Conservation (phyloP, 1,140 invertebrate species). For the Littorina saxatilis region DNA sequence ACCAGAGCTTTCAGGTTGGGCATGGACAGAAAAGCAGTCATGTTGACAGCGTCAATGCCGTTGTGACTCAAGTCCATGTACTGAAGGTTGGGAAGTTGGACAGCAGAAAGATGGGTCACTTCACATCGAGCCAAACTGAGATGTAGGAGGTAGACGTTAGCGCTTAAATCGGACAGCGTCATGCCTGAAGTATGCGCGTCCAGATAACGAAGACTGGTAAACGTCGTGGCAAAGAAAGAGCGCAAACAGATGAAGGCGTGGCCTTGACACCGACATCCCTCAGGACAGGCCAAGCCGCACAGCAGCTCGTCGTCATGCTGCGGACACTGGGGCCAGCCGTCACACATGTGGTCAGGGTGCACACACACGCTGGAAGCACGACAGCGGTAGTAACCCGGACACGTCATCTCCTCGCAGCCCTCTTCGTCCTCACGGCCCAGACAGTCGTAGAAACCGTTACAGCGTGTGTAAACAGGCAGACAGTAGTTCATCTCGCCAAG, state of each 20-base stretch:
- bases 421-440: no score
- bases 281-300: neutral
- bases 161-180: neutral
- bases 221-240: neutral
- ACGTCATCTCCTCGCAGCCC: constrained; percentile 25
- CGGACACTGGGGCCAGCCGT: no score
- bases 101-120: neutral
- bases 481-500: no score
- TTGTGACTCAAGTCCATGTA: constrained; percentile 36
- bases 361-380: neutral
- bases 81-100: neutral
- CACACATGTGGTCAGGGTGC: no score
- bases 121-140: neutral
- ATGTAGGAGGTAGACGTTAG: neutral
- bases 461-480: no score
- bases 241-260: no score
- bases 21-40: constrained; percentile 20
- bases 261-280: no score
- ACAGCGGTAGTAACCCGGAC: constrained; percentile 40
- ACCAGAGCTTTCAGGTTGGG: constrained; percentile 21
- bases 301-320: no score
- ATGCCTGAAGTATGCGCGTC: neutral
- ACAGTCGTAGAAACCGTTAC: no score
- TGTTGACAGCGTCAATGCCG: neutral
- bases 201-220: neutral